Conservation (phyloP, 2,888 invertebrate genomes). For the Endomychus coccineus region DNA sequence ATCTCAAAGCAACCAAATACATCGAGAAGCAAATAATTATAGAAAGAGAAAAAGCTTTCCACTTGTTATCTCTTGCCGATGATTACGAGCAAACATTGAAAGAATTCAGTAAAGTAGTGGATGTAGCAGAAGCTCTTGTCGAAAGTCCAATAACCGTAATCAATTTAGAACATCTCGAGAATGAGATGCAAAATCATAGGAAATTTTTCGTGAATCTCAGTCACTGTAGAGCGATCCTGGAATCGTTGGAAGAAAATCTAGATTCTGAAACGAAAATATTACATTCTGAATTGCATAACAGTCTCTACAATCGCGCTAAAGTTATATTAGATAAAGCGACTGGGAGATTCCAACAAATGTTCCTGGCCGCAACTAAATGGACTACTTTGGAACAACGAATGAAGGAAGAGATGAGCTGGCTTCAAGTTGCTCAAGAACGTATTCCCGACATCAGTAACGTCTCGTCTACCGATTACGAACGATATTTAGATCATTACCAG, state of each 20-base stretch:
- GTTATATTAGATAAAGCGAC: conserved; percentile 74
- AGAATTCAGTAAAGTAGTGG: conserved; percentile 79
- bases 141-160: conserved; percentile 70
- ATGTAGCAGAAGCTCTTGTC: conserved; percentile 73
- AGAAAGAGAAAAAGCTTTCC: conserved; percentile 70
- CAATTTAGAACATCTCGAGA: conserved; percentile 72
- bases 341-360: conserved; percentile 73
- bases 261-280: conserved; percentile 70
- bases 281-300: conserved; percentile 66
- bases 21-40: conserved; percentile 61
- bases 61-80: conserved; percentile 67
- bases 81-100: conserved; percentile 84
- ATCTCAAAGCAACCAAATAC: conserved; percentile 60
- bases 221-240: conserved; percentile 78
- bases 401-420: conserved; percentile 76
- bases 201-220: conserved; percentile 85
- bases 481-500: conserved; percentile 76
- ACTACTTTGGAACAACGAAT: conserved; percentile 71
- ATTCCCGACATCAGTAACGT: conserved; percentile 75
- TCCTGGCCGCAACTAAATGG: conserved; percentile 79
- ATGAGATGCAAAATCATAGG: conserved; percentile 82
- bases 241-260: conserved; percentile 76
- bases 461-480: conserved; percentile 76
- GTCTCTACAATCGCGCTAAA: conserved; percentile 68
- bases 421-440: conserved; percentile 75